phyloP scores from a whole-genome alignment of 1,140 invertebrate species.

The Lucilia cuprina region DNA sequence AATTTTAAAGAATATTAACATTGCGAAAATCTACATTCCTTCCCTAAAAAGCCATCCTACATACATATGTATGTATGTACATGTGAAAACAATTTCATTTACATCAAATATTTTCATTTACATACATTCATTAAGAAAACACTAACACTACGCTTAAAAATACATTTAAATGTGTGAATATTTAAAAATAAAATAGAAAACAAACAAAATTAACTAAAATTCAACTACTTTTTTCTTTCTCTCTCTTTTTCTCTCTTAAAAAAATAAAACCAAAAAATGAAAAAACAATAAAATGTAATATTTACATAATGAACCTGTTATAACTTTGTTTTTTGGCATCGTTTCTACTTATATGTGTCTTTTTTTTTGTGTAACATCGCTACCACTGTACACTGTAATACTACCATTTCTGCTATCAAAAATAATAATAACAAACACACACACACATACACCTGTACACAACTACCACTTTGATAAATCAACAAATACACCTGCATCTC shows the following conservation, averaged over 20 bases:
- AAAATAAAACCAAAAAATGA: background rate
- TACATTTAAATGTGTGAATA: conserved; percentile 1
- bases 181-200: background rate
- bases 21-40: too few relatives aligned
- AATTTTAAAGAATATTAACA: too few relatives aligned
- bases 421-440: too few relatives aligned
- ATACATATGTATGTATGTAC: too few relatives aligned
- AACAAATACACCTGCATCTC: conserved; percentile 23
- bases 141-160: background rate
- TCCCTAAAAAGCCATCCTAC: too few relatives aligned
- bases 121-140: background rate
- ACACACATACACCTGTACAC: conserved; percentile 6
- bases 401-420: background rate
- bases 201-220: background rate
- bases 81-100: background rate
- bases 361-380: background rate
- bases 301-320: conserved; percentile 11
- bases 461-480: background rate
- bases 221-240: background rate
- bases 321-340: conserved; percentile 23
- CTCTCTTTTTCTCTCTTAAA: background rate
- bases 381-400: background rate
- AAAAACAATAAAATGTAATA: conserved; percentile 27
- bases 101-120: background rate
- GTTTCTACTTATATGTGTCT: background rate